Evolutionary conservation across 1,140 invertebrate species (phyloP).

Genomic region (Brachionus rotundiformis): DNA sequence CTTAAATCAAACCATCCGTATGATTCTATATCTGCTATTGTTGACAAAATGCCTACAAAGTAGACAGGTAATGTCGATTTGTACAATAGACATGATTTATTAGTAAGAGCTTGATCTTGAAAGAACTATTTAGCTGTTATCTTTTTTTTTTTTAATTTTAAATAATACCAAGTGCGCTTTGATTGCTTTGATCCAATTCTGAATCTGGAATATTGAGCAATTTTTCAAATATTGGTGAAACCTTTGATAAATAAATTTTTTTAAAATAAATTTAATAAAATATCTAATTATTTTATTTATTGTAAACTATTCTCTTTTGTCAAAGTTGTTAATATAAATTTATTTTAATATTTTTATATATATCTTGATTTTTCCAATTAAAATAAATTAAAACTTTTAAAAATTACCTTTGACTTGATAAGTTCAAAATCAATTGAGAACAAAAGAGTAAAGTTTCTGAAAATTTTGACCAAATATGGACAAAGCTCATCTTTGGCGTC

Average conservation of each 20-base stretch:
- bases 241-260: neutral
- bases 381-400: no score
- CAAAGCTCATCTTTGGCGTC: constrained; percentile 23
- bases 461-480: constrained; percentile 37
- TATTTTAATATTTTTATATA: no score
- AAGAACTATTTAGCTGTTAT: neutral
- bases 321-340: no score
- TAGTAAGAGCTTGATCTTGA: constrained; percentile 14
- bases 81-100: constrained; percentile 29
- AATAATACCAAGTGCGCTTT: neutral
- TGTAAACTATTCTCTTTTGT: no score
- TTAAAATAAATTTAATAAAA: neutral
- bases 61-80: constrained; percentile 42
- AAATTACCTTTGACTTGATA: constrained; percentile 38
- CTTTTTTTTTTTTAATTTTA: neutral
- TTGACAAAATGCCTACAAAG: constrained; percentile 43
- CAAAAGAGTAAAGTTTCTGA: constrained; percentile 39
- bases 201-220: neutral
- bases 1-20: constrained; percentile 40
- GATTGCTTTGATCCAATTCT: neutral
- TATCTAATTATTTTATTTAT: no score
- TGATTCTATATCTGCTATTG: constrained; percentile 33
- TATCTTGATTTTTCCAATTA: no score
- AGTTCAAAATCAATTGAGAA: constrained; percentile 50
- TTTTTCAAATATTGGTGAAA: constrained; percentile 48